phyloP scores from a whole-genome alignment of 2,888 invertebrate species.

The Minunthozetes semirufus region DNA sequence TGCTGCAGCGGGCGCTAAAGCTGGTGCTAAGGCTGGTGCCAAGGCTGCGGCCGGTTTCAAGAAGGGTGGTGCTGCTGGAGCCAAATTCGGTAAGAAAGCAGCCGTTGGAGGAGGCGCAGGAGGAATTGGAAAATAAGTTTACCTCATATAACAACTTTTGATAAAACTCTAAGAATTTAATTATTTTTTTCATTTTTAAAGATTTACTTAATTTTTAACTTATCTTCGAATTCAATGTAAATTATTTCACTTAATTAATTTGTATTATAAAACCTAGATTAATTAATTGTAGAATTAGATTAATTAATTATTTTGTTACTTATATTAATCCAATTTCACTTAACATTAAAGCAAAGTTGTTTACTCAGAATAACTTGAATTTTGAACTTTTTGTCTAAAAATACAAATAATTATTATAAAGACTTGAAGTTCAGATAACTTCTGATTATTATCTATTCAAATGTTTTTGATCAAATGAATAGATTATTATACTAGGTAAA shows the following conservation, averaged over 20 bases:
- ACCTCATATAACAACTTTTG: background rate
- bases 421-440: too few relatives aligned
- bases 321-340: too few relatives aligned
- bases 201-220: background rate
- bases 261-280: background rate
- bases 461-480: too few relatives aligned
- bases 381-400: too few relatives aligned
- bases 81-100: background rate
- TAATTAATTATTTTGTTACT: too few relatives aligned
- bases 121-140: background rate
- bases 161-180: background rate
- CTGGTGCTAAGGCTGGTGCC: background rate
- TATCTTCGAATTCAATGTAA: background rate
- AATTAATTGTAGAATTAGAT: too few relatives aligned
- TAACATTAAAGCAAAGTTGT: too few relatives aligned
- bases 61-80: slow-evolving; percentile 15
- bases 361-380: too few relatives aligned
- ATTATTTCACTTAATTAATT: background rate
- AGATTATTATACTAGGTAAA: too few relatives aligned
- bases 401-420: too few relatives aligned
- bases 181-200: background rate
- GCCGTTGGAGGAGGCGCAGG: background rate
- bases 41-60: background rate
- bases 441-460: too few relatives aligned
- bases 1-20: slow-evolving; percentile 16